Percentiles rank a stretch among this genome's conserved stretches.
phyloP scores from a whole-genome alignment of 2,797 vertebrate species.

The Anisognathus igniventris region DNA sequence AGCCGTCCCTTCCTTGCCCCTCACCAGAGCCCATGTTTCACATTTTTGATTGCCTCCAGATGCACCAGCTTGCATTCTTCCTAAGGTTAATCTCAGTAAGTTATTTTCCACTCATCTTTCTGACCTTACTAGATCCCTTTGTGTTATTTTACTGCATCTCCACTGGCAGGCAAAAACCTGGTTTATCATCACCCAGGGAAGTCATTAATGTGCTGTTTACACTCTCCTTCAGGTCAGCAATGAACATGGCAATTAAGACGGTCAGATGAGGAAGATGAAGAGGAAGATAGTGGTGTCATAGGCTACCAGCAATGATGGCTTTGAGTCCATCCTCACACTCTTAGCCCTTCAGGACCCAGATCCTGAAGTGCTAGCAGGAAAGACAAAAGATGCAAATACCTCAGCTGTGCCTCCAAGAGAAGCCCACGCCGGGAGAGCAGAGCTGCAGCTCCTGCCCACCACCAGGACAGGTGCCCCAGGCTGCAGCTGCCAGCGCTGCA shows the following conservation, averaged over 20 bases:
- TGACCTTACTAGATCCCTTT: not conserved
- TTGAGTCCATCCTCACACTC: not conserved
- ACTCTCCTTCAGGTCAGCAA: not conserved
- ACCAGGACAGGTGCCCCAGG: not conserved
- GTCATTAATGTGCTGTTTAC: conserved; percentile 16
- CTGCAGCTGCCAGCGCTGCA: not conserved
- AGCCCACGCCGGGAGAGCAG: rapidly evolving
- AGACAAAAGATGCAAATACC: not conserved
- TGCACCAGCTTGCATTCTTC: not conserved
- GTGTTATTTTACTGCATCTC: not conserved
- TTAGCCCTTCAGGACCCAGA: not conserved
- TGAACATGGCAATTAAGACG: not conserved
- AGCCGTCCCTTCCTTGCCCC: rapidly evolving
- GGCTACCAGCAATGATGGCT: not conserved
- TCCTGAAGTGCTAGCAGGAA: not conserved
- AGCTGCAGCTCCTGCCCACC: not conserved
- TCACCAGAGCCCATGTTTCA: not conserved
- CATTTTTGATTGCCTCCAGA: not conserved
- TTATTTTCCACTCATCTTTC: not conserved
- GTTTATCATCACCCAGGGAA: not conserved
- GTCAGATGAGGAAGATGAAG: not conserved
- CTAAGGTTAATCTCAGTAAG: not conserved
- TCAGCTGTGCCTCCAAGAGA: not conserved
- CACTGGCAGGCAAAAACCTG: not conserved
- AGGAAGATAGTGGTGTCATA: not conserved